Evolutionary conservation across 2,888 invertebrate species (phyloP).

Genomic region (Holacanthella duospinosa): DNA sequence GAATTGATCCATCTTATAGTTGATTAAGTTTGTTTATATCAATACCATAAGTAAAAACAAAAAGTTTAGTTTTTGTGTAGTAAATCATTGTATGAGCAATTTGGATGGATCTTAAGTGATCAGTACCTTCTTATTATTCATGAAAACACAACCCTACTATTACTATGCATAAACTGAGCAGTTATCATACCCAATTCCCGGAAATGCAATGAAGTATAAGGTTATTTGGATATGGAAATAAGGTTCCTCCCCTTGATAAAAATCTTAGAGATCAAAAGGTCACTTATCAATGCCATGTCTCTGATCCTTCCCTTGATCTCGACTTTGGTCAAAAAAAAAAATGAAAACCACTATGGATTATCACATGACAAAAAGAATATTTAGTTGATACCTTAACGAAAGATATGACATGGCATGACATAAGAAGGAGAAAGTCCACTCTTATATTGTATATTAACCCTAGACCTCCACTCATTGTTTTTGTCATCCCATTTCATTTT

Average conservation of each 20-base stretch:
- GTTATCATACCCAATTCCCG: too few species aligned
- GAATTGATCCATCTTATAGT: too few species aligned
- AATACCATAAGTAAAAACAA: too few species aligned
- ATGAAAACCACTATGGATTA: neutral
- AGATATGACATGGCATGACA: neutral
- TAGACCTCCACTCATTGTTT: neutral
- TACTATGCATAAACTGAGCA: too few species aligned
- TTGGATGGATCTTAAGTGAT: too few species aligned
- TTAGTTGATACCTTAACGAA: neutral
- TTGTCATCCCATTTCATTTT: slow-evolving; percentile 5
- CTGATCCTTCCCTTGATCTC: neutral
- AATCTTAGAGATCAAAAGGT: neutral
- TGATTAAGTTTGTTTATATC: too few species aligned
- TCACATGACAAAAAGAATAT: neutral
- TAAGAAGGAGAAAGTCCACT: neutral
- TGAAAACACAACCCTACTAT: too few species aligned
- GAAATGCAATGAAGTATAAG: too few species aligned
- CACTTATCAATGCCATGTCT: neutral
- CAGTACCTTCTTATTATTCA: too few species aligned
- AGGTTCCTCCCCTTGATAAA: neutral
- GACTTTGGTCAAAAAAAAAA: neutral
- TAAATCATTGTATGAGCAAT: too few species aligned
- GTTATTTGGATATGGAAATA: neutral
- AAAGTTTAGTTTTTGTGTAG: too few species aligned
- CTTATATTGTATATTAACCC: neutral